Percentiles rank a stretch among this genome's conserved stretches.
Evolutionary conservation across 2,113 vertebrate genomes (phyloP).

Genomic region (Zosterops borbonicus): DNA sequence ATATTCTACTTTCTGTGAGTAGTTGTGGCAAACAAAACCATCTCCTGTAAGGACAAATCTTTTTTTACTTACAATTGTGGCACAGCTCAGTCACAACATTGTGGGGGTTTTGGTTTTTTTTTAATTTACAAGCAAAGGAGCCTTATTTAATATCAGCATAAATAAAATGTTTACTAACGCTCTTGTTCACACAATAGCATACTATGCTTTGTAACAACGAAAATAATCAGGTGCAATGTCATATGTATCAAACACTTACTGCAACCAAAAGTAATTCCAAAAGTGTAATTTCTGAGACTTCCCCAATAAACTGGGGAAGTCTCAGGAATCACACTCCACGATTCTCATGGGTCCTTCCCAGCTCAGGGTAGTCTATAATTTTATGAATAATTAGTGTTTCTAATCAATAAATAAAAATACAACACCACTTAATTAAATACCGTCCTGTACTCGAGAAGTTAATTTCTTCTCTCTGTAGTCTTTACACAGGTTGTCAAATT

Average conservation of each 20-base stretch:
- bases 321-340: neutral
- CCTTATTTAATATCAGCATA: neutral
- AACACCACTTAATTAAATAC: neutral
- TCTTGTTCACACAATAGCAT: neutral
- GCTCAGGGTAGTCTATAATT: neutral
- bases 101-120: accelerated
- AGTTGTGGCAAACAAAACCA: neutral
- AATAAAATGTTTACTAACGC: neutral
- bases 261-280: neutral
- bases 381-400: neutral
- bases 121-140: neutral
- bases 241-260: neutral
- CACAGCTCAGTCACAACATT: neutral
- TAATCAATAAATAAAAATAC: neutral
- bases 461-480: neutral
- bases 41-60: neutral
- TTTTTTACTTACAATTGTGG: neutral
- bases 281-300: neutral
- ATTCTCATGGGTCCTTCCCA: neutral
- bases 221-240: neutral
- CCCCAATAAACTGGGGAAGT: neutral
- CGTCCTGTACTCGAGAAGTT: neutral
- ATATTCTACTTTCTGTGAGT: neutral
- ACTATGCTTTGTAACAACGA: neutral
- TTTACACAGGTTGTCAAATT: neutral